Base-by-base conservation (phyloP, 1,140 invertebrate species). In the Drosophila auraria region DNA sequence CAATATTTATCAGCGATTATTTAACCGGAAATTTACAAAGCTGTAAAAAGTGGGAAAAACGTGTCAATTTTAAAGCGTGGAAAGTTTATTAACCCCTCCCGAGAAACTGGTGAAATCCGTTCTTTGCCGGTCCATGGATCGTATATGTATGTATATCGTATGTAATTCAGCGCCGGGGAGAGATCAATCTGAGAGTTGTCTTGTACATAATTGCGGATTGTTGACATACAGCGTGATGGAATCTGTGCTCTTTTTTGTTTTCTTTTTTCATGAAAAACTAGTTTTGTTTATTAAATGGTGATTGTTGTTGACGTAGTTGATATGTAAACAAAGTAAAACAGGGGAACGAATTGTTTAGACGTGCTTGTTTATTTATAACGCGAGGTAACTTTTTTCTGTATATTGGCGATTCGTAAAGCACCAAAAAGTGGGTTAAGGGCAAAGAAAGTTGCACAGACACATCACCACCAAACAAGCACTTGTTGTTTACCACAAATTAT, bases 261-360 rank as follows among this genome's bases (percentile, higher is more conserved):
- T 68, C 44, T 53, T 70, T 45, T 56, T 1, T 58, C 64, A 56
- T 11, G 47, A 25, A 71, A 86, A 87, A 87, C 82, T 75, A 87
- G 83, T 87, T 86, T 79, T 57, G 3, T n/a, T 54, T 23, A 11
- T 9, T 44, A 20, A 45, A 45, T 36, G 38, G 7, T 44, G 59
- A 60, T 54, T 50, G 23, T n/a, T 33, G 14, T 44, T 12, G 63
- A 15, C 15, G 27, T n/a, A 61, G 42, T 17, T 11, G 12, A 7
- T 27, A 7, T 27, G 40, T 66, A 59, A 77, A 77, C 36, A 64
- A 59, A 27, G 5, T n/a, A 76, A 42, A 47, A 75, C 69, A 50
- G 45, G 40, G 45, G 3, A 59, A 30, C 17, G 12, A 51, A 45
- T 65, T 59, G 60, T 74, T 74, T 40, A 56, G 49, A n/a, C 25